phyloP scores from a whole-genome alignment of 2,797 vertebrate species.

The Pachyuromys duprasi region DNA sequence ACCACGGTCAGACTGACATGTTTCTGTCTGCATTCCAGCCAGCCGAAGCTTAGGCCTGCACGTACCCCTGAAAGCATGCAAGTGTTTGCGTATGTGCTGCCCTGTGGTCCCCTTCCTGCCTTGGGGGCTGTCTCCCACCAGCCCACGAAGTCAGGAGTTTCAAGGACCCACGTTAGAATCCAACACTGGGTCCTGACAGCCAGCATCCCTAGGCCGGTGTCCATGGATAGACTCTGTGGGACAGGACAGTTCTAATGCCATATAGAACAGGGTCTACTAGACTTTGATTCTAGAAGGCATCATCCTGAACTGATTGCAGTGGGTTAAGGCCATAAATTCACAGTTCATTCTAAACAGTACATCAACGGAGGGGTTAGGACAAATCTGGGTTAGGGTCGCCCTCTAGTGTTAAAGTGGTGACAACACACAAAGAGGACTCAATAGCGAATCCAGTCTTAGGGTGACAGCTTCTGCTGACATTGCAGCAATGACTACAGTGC shows the following conservation, averaged over 20 bases:
- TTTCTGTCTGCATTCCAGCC: neutral
- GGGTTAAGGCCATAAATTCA: neutral
- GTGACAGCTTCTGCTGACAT: neutral
- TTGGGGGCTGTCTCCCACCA: too few species aligned
- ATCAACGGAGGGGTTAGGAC: neutral
- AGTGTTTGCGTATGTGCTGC: neutral
- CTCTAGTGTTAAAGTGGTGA: constrained; percentile 39
- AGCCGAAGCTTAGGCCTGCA: neutral
- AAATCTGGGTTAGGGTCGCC: constrained; percentile 40
- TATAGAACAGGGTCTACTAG: neutral
- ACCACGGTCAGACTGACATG: too few species aligned
- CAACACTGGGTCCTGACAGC: neutral
- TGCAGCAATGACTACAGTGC: neutral
- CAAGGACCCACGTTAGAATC: neutral
- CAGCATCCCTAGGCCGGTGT: neutral
- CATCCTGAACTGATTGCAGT: neutral
- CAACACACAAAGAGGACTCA: neutral
- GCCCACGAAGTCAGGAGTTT: too few species aligned
- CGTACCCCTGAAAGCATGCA: neutral
- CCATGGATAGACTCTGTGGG: neutral
- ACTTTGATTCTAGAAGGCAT: neutral
- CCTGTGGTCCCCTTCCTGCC: too few species aligned
- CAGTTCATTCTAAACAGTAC: neutral
- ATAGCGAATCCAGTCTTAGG: neutral
- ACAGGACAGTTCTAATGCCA: too few species aligned